Conservation (phyloP, 2,888 invertebrate genomes). For the Drosophila maculinotata region DNA sequence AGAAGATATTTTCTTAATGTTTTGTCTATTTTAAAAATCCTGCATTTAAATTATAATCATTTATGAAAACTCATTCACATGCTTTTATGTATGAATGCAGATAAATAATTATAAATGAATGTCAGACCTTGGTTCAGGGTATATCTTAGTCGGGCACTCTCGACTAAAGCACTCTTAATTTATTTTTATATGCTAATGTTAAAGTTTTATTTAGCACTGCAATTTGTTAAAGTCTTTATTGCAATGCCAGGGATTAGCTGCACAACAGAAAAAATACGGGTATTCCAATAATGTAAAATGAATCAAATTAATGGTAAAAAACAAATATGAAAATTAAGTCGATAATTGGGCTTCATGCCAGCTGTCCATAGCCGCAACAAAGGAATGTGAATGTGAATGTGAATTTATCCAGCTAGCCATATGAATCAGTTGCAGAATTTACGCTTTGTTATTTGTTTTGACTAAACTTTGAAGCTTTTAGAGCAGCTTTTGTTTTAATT, state of each 20-base stretch:
- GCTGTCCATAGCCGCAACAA: not conserved
- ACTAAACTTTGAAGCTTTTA: conserved; percentile 1
- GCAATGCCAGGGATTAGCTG: conserved; percentile 27
- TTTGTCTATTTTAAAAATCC: too few relatives aligned
- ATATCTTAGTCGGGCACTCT: not conserved
- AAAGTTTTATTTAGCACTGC: conserved; percentile 21
- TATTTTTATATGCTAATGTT: conserved; percentile 22
- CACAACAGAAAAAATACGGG: not conserved
- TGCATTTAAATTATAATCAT: too few relatives aligned
- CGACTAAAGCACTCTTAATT: not conserved
- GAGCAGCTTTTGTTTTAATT: not conserved
- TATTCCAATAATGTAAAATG: conserved; percentile 17
- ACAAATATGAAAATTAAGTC: conserved; percentile 1
- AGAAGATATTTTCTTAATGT: too few relatives aligned
- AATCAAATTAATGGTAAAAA: conserved; percentile 10
- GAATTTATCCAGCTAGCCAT: not conserved
- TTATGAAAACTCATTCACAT: too few relatives aligned
- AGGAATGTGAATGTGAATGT: not conserved
- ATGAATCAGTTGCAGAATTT: conserved; percentile 2
- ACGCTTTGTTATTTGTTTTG: not conserved
- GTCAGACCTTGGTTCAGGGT: too few relatives aligned
- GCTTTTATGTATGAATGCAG: too few relatives aligned
- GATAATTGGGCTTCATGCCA: conserved; percentile 13
- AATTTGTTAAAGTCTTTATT: conserved; percentile 43
- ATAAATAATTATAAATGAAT: not conserved